Conservation (phyloP, 2,888 invertebrate species). For the Gymnoscelis rufifasciata region DNA sequence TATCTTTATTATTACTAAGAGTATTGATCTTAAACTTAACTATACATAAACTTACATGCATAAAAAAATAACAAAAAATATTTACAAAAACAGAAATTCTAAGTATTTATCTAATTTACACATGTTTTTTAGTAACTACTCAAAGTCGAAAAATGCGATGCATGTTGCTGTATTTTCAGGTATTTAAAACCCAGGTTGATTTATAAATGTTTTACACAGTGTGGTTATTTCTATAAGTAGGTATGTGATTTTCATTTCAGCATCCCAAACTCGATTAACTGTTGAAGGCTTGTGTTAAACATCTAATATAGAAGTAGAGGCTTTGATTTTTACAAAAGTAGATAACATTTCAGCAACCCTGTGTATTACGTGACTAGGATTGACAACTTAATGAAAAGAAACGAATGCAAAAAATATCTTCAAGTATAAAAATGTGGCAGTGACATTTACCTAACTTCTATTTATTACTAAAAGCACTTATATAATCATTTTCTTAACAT, state of each 20-base stretch:
- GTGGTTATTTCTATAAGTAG: no score
- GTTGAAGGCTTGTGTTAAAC: no score
- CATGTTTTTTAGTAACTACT: no score
- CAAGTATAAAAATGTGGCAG: constrained; percentile 61
- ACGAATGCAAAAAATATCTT: constrained; percentile 29
- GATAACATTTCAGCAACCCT: constrained; percentile 68
- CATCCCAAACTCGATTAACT: no score
- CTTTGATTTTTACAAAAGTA: no score
- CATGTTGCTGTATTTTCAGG: no score
- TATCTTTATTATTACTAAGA: constrained; percentile 5
- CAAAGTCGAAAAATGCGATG: no score
- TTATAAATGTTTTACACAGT: no score
- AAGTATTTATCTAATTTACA: no score
- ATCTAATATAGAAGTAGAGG: no score
- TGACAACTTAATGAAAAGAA: constrained; percentile 54
- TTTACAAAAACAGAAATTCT: constrained; percentile 14
- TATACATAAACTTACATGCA: neutral
- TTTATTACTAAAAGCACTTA: neutral
- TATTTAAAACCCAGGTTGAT: no score
- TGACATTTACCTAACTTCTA: constrained; percentile 46
- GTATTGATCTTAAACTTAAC: constrained; percentile 18
- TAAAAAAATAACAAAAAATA: constrained; percentile 5
- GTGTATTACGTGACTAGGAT: constrained; percentile 75
- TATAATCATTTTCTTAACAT: constrained; percentile 29
- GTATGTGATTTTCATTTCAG: no score